phyloP scores from a whole-genome alignment of 2,797 vertebrate genomes.

The Menidia menidia region DNA sequence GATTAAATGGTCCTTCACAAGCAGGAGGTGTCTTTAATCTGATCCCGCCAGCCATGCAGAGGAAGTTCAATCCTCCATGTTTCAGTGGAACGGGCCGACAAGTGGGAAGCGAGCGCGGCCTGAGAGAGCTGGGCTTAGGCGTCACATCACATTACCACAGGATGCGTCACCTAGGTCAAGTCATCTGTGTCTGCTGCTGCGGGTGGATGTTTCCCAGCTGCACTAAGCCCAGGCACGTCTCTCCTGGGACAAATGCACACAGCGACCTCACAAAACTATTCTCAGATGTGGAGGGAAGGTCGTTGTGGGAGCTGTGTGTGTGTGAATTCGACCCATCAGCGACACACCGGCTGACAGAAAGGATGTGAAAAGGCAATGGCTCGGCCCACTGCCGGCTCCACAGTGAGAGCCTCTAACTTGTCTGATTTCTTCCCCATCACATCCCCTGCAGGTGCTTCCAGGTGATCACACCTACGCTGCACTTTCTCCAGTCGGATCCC shows the following conservation, averaged over 20 bases:
- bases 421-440: slow-evolving; percentile 31
- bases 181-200: slow-evolving; percentile 57
- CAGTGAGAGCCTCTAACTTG: slow-evolving; percentile 12
- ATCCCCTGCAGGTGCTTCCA: slow-evolving; percentile 42
- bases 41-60: slow-evolving; percentile 29
- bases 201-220: slow-evolving; percentile 46
- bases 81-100: slow-evolving; percentile 39
- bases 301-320: slow-evolving; percentile 12
- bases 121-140: slow-evolving; percentile 33
- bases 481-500: slow-evolving; percentile 28
- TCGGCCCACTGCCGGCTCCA: slow-evolving; percentile 48
- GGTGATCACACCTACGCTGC: slow-evolving; percentile 55
- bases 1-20: slow-evolving; percentile 25
- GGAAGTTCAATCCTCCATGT: slow-evolving; percentile 49
- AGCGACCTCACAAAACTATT: slow-evolving; percentile 37
- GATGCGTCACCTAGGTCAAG: slow-evolving; percentile 53
- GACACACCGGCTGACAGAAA: slow-evolving; percentile 42
- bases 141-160: slow-evolving; percentile 70
- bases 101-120: slow-evolving; percentile 35
- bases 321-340: slow-evolving; percentile 42
- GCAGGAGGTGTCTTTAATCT: slow-evolving; percentile 50
- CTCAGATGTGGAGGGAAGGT: slow-evolving; percentile 28
- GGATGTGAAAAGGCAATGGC: slow-evolving; percentile 39
- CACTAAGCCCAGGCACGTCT: slow-evolving; percentile 26
- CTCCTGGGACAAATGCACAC: slow-evolving; percentile 45